A percentile compares a stretch with the other conserved stretches of the same genome.
Conservation (phyloP, 2,113 vertebrate species). For the Aplodontia rufa region DNA sequence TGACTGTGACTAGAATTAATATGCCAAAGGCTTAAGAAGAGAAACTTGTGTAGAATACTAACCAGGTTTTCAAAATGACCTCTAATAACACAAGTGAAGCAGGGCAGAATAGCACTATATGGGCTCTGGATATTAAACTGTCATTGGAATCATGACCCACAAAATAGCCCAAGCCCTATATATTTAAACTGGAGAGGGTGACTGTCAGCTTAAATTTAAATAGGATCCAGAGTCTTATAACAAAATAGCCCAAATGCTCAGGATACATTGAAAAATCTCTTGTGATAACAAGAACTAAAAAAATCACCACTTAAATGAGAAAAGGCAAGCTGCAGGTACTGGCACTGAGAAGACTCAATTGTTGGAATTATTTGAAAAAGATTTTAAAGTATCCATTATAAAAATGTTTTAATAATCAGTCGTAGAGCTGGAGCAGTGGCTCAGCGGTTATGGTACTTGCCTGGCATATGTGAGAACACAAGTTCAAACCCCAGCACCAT, state of each 20-base stretch:
- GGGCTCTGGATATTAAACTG: neutral
- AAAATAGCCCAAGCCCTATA: neutral
- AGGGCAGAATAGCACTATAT: neutral
- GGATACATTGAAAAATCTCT: constrained; percentile 6
- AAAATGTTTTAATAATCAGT: constrained; percentile 17
- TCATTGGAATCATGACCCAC: neutral
- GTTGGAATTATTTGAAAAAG: constrained; percentile 13
- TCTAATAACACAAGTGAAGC: constrained; percentile 33
- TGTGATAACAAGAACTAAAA: neutral
- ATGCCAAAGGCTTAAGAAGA: neutral
- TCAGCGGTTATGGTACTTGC: too few relatives aligned
- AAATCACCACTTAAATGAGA: constrained; percentile 5
- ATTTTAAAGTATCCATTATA: constrained; percentile 34
- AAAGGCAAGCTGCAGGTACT: constrained; percentile 7
- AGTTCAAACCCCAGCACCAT: too few relatives aligned
- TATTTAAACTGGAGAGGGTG: neutral
- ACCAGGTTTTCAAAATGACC: constrained; percentile 22
- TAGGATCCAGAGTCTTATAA: constrained; percentile 4
- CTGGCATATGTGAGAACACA: too few relatives aligned
- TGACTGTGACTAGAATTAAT: constrained; percentile 32
- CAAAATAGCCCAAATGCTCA: neutral
- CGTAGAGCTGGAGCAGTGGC: too few relatives aligned
- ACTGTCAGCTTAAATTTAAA: neutral
- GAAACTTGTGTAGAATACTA: neutral
- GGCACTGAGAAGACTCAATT: neutral